phyloP scores from a whole-genome alignment of 2,888 invertebrate species.

The Mycalesis mineus region DNA sequence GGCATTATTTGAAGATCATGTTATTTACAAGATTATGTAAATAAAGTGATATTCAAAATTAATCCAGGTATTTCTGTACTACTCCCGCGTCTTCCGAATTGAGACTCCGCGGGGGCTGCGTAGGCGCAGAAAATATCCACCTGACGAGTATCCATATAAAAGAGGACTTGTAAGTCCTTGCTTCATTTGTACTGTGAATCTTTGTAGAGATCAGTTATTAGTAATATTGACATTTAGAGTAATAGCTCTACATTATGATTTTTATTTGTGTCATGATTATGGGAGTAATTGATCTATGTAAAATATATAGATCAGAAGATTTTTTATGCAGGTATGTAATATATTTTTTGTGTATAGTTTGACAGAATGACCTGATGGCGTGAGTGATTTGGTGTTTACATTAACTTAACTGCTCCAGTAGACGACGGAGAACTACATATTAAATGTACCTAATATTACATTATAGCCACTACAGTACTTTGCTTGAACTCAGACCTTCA shows the following conservation, averaged over 20 bases:
- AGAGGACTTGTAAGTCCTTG: slow-evolving; percentile 17
- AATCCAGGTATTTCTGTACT: slow-evolving; percentile 26
- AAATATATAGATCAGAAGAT: background rate
- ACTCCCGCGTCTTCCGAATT: slow-evolving; percentile 39
- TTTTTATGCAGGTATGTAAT: background rate
- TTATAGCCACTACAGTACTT: too few species aligned
- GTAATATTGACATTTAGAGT: background rate
- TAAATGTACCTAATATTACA: too few species aligned
- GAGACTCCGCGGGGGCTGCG: slow-evolving; percentile 44
- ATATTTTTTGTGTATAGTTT: too few species aligned
- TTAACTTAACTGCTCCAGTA: too few species aligned
- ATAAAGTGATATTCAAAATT: background rate
- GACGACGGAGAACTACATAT: too few species aligned
- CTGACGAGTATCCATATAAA: slow-evolving; percentile 39
- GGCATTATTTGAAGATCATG: background rate
- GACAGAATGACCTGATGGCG: too few species aligned
- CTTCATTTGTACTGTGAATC: slow-evolving; percentile 22
- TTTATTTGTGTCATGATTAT: background rate
- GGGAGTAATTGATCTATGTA: background rate
- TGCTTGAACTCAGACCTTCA: too few species aligned
- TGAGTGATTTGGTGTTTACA: too few species aligned
- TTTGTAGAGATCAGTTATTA: slow-evolving; percentile 11
- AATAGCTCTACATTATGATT: background rate
- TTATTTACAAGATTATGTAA: background rate
- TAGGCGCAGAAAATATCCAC: slow-evolving; percentile 37